Evolutionary conservation across 64 coral and sea anemone genomes (phyloP).

Genomic region (Orbicella faveolata): DNA sequence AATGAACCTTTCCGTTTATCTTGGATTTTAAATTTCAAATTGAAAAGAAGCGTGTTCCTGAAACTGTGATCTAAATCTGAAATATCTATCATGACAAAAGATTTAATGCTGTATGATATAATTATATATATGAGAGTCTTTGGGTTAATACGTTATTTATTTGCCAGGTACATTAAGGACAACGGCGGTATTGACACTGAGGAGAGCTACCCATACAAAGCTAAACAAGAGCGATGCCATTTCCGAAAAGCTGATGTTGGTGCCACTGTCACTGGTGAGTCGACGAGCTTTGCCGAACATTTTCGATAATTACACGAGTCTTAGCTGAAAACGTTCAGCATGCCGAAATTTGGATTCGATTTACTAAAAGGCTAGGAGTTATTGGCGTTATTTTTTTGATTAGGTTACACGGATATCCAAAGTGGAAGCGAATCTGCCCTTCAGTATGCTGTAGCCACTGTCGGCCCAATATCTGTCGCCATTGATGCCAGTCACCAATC

Average conservation of each 20-base stretch:
- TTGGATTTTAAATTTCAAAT: background rate
- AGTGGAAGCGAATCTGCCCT: slow-evolving; percentile 39
- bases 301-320: background rate
- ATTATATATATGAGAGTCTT: background rate
- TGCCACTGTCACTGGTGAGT: slow-evolving; percentile 59
- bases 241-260: slow-evolving; percentile 44
- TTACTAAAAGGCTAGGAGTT: background rate
- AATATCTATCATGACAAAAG: background rate
- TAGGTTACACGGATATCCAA: slow-evolving; percentile 51
- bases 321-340: too few relatives aligned
- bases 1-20: too few relatives aligned
- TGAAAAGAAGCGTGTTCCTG: background rate
- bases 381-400: background rate
- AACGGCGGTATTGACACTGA: slow-evolving; percentile 93
- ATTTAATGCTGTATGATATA: background rate
- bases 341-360: background rate
- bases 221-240: slow-evolving; percentile 21
- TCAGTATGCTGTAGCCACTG: slow-evolving; percentile 64
- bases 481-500: slow-evolving; percentile 76
- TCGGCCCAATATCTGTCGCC: slow-evolving; percentile 68
- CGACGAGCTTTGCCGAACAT: too few relatives aligned
- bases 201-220: slow-evolving; percentile 84
- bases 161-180: slow-evolving; percentile 81
- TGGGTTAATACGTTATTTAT: background rate
- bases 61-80: background rate